Evolutionary conservation across 1,140 invertebrate species (phyloP).

Genomic region (Diabrotica virgifera): DNA sequence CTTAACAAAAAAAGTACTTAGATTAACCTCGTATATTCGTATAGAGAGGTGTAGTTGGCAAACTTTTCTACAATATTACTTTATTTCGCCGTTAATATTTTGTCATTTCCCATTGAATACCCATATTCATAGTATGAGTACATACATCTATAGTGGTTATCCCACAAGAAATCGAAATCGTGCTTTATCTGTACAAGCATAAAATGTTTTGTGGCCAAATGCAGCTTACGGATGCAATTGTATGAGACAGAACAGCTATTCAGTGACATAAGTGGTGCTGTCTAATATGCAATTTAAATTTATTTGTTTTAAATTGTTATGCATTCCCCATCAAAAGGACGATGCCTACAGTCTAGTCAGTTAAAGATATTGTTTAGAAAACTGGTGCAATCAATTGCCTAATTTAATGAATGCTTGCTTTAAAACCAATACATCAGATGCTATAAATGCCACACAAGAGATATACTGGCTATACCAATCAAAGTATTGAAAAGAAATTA

Average conservation of each 20-base stretch:
- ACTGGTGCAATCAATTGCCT: background rate
- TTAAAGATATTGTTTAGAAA: background rate
- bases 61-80: background rate
- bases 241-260: background rate
- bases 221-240: constrained; percentile 9
- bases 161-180: background rate
- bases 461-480: too few relatives aligned
- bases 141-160: background rate
- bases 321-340: background rate
- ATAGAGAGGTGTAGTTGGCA: background rate
- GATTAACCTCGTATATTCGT: too few relatives aligned
- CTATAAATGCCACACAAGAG: too few relatives aligned
- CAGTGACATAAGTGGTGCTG: constrained; percentile 11
- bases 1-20: too few relatives aligned
- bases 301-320: constrained; percentile 5
- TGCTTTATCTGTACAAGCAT: constrained; percentile 5
- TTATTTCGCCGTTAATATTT: background rate
- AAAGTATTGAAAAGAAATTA: too few relatives aligned
- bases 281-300: constrained; percentile 13
- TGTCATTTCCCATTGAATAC: background rate
- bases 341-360: background rate
- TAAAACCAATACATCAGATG: too few relatives aligned
- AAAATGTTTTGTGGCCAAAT: constrained; percentile 1
- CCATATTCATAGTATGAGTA: background rate
- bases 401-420: too few relatives aligned